These are phyloP conservation scores for Pandemis corylana DNA, from an alignment of 2,888 invertebrate species.

Conservation along the genomic window DNA sequence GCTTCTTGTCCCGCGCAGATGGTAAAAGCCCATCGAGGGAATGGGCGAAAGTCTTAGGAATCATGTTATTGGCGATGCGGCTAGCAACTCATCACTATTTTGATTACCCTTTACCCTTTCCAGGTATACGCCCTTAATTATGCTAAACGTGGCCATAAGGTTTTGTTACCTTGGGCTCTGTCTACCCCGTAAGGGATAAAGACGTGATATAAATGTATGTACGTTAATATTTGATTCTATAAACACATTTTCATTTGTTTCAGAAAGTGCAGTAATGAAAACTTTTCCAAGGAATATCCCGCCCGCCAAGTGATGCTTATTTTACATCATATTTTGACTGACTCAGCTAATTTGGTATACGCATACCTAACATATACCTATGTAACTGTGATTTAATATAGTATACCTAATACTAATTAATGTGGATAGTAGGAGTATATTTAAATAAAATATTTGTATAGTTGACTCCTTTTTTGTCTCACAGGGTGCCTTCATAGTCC, in stretches of 20 bases:
- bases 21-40: too few relatives aligned
- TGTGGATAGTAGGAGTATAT: neutral
- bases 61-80: too few relatives aligned
- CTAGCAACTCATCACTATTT: too few relatives aligned
- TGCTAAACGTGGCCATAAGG: too few relatives aligned
- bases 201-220: too few relatives aligned
- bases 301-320: constrained; percentile 1
- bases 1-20: too few relatives aligned
- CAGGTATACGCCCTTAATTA: too few relatives aligned
- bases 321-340: neutral
- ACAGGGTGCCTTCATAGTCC: neutral
- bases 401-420: neutral
- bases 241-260: constrained; percentile 54
- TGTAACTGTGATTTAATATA: constrained; percentile 36
- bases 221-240: neutral
- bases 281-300: neutral
- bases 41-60: too few relatives aligned
- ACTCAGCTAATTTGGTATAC: constrained; percentile 8
- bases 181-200: too few relatives aligned
- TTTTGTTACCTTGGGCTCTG: too few relatives aligned
- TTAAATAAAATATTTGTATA: constrained; percentile 10
- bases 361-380: constrained; percentile 17
- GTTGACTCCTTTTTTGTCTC: neutral
- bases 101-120: too few relatives aligned
- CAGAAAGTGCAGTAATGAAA: constrained; percentile 77